Evolutionary conservation across 92 coral and sea anemone species (phyloP), one percentile per base, ranked within the genome.

Genomic region (Zoanthus solanderi): DNA sequence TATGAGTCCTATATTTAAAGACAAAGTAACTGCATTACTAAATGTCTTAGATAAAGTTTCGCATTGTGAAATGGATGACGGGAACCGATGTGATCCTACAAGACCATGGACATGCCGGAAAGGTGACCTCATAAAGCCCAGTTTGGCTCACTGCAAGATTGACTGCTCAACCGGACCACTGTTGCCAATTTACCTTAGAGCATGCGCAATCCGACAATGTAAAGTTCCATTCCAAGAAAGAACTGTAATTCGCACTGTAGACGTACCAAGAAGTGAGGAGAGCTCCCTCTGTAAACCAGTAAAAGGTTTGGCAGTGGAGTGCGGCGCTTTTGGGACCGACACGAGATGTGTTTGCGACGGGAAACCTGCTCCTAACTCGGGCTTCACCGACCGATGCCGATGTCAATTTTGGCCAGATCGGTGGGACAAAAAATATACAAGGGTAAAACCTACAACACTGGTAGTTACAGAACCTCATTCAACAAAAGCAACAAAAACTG

Each of bases 301-400:
- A 0, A 90, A 91, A 32, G 79, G 84, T 8, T 77, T 93, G 46
- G 94, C 99, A 6, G 93, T 93, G 54, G 83, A 82, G 69, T 97
- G 99, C 75, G 99, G 96, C 11, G 87, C 90, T 76, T 71, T 93
- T 42, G 96, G 93, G 46, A 95, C 98, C 7, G 88, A 97, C 83
- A 97, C 99, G 0, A 90, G 99, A 29, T 97, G 99, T 88, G 99
- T 95, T 37, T 97, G 99, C 90, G 99, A 97, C 80, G 96, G 98
- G 4, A 95, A 91, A 76, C 98, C 98, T 75, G 78, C 56, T 50
- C 7, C 68, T 75, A 83, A 78, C n/a, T 75, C 78, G 18, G 93
- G 83, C 15, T 95, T 94, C 75, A 95, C 97, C 61, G 98, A 97
- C 75, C 88, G 94, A 15, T 97, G 99, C 87, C 94, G 98, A 71